These are phyloP conservation scores for Dilophus febrilis DNA, from an alignment of 2,888 invertebrate genomes.

Conservation along the genomic window DNA sequence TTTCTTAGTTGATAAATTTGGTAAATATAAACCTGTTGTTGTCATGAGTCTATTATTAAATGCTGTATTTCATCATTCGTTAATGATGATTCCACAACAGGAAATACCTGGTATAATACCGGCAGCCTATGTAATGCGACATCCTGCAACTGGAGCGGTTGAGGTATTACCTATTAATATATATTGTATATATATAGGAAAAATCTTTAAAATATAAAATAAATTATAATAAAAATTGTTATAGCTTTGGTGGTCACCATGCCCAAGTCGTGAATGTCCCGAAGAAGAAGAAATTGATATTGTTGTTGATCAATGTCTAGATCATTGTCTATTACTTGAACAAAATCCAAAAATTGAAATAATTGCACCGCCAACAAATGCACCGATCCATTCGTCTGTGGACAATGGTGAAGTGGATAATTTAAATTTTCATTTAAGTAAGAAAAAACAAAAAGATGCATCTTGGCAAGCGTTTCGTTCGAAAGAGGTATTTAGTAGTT, in stretches of 20 bases:
- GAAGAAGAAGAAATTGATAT: conserved; percentile 56
- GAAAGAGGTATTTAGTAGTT: conserved; percentile 13
- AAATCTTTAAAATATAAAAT: too few relatives aligned
- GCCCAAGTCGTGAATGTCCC: conserved; percentile 62
- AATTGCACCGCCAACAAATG: conserved; percentile 14
- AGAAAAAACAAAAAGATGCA: conserved; percentile 29
- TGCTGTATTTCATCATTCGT: conserved; percentile 60
- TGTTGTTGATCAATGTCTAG: conserved; percentile 52
- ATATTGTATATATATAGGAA: neutral
- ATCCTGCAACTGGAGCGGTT: conserved; percentile 50
- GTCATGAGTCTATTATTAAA: conserved; percentile 59
- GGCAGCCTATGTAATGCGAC: conserved; percentile 56
- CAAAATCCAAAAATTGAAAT: conserved; percentile 25
- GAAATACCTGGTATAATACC: conserved; percentile 61
- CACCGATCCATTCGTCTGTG: conserved; percentile 21
- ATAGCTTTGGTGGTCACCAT: conserved; percentile 71
- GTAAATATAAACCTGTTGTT: conserved; percentile 69
- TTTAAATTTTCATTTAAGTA: conserved; percentile 37
- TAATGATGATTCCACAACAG: conserved; percentile 63
- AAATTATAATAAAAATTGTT: conserved; percentile 2
- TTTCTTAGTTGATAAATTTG: conserved; percentile 71
- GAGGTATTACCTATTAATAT: conserved; percentile 35
- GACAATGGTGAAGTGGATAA: conserved; percentile 37
- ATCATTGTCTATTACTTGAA: conserved; percentile 46
- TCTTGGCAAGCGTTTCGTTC: conserved; percentile 26